Evolutionary conservation across 2,113 vertebrate species (phyloP).

Genomic region (Alaudala cheleensis): DNA sequence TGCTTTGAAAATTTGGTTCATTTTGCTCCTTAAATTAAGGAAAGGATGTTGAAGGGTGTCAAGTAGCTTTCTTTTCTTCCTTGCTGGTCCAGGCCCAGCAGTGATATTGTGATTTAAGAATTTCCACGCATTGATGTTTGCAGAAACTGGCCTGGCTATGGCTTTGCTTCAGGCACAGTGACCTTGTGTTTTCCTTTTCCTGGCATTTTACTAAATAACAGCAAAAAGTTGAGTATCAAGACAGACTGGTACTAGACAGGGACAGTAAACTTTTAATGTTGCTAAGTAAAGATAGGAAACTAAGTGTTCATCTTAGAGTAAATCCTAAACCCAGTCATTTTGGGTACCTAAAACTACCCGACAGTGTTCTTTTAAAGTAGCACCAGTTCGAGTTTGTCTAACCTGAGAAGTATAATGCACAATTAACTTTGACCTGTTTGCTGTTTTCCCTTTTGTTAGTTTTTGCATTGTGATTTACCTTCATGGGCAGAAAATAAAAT

Average conservation of each 20-base stretch:
- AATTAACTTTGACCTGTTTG: constrained; percentile 61
- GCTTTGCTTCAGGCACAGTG: not conserved
- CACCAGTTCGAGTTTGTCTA: constrained; percentile 74
- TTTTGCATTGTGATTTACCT: constrained; percentile 64
- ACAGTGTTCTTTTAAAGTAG: constrained; percentile 75
- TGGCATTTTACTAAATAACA: not conserved
- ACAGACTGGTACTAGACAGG: not conserved
- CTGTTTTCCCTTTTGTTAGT: constrained; percentile 75
- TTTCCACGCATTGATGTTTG: not conserved
- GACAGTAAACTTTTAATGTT: not conserved
- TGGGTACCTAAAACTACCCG: constrained; percentile 30
- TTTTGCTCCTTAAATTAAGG: not conserved
- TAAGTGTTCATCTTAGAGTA: not conserved
- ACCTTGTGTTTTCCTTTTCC: not conserved
- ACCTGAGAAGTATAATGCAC: constrained; percentile 80
- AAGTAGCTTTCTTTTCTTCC: not conserved
- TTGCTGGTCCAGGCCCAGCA: not conserved
- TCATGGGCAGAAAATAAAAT: constrained; percentile 40
- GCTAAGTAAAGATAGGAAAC: not conserved
- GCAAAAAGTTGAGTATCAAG: constrained; percentile 9
- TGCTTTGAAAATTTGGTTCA: not conserved
- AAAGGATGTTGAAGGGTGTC: not conserved
- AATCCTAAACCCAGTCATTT: not conserved
- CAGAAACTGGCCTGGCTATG: not conserved
- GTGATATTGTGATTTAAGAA: not conserved